phyloP scores from a whole-genome alignment of 2,888 invertebrate genomes.

The Lasioglossum pauxillum region DNA sequence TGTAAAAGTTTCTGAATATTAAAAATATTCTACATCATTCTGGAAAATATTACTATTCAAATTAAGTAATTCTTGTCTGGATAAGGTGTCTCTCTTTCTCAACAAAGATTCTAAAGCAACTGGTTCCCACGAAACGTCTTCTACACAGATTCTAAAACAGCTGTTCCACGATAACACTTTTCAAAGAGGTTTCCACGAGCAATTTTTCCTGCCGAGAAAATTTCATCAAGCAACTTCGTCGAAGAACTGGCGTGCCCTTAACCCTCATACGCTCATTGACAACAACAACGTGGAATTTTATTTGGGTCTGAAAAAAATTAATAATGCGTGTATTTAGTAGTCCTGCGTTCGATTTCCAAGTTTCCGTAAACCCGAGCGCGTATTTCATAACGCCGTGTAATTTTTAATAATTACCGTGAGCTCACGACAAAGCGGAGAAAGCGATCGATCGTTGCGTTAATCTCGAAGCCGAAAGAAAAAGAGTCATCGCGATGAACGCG shows the following conservation, averaged over 20 bases:
- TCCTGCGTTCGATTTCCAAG: neutral
- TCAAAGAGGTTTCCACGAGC: neutral
- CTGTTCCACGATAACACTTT: neutral
- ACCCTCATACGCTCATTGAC: neutral
- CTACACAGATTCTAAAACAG: neutral
- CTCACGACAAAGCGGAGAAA: constrained; percentile 23
- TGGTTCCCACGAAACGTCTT: neutral
- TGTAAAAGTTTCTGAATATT: too few relatives aligned
- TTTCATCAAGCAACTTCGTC: neutral
- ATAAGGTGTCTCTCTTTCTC: neutral
- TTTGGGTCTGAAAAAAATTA: too few relatives aligned
- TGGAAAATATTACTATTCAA: too few relatives aligned
- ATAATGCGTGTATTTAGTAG: too few relatives aligned
- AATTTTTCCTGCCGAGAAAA: neutral
- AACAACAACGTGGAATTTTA: too few relatives aligned
- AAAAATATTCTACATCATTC: neutral
- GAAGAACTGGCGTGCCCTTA: neutral
- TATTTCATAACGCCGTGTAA: constrained; percentile 16
- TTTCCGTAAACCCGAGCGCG: neutral
- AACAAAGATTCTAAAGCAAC: neutral
- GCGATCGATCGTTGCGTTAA: constrained; percentile 32
- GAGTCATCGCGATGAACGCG: constrained; percentile 12
- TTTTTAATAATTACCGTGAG: constrained; percentile 30
- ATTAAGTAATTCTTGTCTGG: neutral
- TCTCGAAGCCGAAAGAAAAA: neutral